A percentile compares a stretch with the other conserved stretches of the same genome.
phyloP scores from a whole-genome alignment of 35 echinoderm and acorn worm genomes.

The Acanthaster planci region DNA sequence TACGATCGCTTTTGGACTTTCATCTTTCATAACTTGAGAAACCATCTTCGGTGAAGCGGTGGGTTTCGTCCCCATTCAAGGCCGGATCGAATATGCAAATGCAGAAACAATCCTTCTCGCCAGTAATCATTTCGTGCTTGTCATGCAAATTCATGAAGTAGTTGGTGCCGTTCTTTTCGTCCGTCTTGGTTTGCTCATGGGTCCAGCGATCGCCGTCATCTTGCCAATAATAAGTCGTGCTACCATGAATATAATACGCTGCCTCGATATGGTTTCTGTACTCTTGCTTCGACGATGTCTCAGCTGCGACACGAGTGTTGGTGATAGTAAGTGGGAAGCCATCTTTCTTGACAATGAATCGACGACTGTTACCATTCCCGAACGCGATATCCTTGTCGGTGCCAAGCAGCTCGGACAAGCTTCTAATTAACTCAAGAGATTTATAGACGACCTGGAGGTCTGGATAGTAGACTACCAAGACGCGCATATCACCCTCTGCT shows the following conservation, averaged over 20 bases:
- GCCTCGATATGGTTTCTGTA: slow-evolving; percentile 15
- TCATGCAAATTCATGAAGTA: background rate
- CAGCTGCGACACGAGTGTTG: background rate
- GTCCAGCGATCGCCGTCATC: background rate
- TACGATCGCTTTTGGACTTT: no score
- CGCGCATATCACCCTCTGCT: background rate
- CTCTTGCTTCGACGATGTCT: background rate
- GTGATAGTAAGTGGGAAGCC: background rate
- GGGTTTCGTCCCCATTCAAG: background rate
- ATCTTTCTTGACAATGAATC: background rate
- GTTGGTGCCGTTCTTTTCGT: background rate
- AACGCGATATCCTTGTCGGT: slow-evolving; percentile 19
- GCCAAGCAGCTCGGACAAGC: background rate
- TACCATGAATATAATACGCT: background rate
- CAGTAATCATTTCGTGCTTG: background rate
- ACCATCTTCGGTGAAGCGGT: background rate
- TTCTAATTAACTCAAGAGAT: background rate
- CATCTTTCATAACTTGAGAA: background rate
- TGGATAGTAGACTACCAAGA: slow-evolving; percentile 23
- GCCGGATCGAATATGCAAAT: background rate
- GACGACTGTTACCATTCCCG: slow-evolving; percentile 8
- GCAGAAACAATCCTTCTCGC: background rate
- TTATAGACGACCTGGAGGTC: background rate
- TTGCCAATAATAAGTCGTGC: background rate
- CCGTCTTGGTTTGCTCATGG: background rate